phyloP scores from a whole-genome alignment of 2,113 vertebrate species.

The Vulpes vulpes region DNA sequence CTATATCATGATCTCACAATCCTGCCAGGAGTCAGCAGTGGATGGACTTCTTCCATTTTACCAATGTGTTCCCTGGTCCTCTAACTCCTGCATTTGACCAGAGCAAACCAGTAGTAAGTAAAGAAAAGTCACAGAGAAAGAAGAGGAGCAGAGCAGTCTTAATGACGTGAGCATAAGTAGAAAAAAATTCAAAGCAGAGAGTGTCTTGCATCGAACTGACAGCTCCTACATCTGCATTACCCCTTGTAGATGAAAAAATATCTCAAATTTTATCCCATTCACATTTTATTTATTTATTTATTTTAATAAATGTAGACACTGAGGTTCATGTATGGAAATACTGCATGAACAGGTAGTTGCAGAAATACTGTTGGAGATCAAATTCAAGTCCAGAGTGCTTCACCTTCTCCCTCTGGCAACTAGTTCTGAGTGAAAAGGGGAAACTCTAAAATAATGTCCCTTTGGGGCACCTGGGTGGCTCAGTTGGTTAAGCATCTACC shows the following conservation, averaged over 20 bases:
- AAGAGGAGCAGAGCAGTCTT: background rate
- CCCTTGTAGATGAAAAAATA: too few relatives aligned
- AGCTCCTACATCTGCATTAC: background rate
- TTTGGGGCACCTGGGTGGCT: background rate
- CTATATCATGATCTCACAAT: background rate
- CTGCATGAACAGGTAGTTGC: background rate
- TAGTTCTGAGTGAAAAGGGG: background rate
- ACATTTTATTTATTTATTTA: background rate
- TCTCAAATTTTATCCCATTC: background rate
- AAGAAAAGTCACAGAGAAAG: background rate
- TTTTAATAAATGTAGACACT: background rate
- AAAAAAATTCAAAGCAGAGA: background rate
- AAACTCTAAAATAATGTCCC: background rate
- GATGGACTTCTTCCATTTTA: background rate
- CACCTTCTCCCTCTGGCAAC: background rate
- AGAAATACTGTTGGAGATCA: background rate
- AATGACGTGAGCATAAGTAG: background rate
- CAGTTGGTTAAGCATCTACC: background rate
- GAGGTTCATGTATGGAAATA: background rate
- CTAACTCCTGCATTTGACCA: background rate
- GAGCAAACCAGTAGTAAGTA: background rate
- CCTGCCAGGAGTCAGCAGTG: background rate
- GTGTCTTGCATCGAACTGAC: background rate
- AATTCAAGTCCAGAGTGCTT: background rate
- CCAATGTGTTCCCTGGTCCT: background rate